Conservation (phyloP, 2,797 vertebrate genomes). For the Phrynocephalus forsythii region DNA sequence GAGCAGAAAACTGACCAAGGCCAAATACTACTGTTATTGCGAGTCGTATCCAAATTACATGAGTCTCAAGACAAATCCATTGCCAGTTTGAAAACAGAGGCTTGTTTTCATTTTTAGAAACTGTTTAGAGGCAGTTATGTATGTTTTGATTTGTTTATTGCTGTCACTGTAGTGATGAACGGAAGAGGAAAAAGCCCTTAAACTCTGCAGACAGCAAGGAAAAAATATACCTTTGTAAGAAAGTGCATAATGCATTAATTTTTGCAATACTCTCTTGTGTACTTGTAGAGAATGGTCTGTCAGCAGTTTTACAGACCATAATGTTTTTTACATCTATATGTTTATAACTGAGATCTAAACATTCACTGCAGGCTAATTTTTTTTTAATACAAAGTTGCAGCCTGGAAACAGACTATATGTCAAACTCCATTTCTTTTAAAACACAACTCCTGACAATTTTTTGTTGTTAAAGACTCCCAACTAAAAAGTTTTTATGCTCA, state of each 20-base stretch:
- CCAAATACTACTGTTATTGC: neutral
- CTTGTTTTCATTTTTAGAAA: neutral
- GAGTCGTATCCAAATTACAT: neutral
- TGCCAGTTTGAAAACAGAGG: neutral
- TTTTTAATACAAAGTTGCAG: constrained; percentile 21
- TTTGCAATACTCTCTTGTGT: constrained; percentile 31
- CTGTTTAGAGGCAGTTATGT: constrained; percentile 1
- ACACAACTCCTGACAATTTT: constrained; percentile 20
- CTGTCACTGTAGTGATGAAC: constrained; percentile 26
- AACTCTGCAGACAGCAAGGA: constrained; percentile 23
- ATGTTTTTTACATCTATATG: constrained; percentile 42
- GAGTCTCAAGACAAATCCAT: neutral
- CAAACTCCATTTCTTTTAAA: constrained; percentile 17
- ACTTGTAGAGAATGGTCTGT: constrained; percentile 35
- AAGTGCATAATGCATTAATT: constrained; percentile 41
- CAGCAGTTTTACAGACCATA: constrained; percentile 32
- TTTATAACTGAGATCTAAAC: constrained; percentile 40
- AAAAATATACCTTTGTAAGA: constrained; percentile 28
- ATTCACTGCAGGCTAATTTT: constrained; percentile 21
- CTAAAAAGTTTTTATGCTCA: constrained; percentile 11
- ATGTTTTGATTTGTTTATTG: constrained; percentile 16
- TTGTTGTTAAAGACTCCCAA: neutral
- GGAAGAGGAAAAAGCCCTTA: constrained; percentile 26
- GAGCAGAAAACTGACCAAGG: neutral
- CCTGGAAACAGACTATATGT: constrained; percentile 9